Evolutionary conservation across 2,797 vertebrate species (phyloP).

Genomic region (Tamandua tetradactyla): DNA sequence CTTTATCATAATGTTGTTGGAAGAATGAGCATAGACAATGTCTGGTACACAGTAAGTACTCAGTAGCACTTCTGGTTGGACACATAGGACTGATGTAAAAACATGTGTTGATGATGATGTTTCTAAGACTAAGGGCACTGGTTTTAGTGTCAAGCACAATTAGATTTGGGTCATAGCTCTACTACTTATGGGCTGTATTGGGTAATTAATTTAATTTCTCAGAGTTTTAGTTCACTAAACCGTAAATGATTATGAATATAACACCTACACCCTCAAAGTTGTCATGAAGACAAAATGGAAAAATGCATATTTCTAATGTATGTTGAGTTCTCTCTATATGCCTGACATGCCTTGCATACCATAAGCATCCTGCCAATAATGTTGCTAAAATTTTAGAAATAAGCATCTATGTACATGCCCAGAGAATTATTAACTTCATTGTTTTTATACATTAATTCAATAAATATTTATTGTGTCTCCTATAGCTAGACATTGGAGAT

Average conservation of each 20-base stretch:
- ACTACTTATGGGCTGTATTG: background rate
- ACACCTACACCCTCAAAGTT: background rate
- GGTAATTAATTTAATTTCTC: background rate
- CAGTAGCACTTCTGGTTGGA: background rate
- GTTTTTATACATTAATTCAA: background rate
- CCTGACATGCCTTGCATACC: background rate
- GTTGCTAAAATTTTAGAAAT: conserved; percentile 10
- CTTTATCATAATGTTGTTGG: background rate
- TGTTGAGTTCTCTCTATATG: background rate
- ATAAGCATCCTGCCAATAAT: background rate
- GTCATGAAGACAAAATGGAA: conserved; percentile 18
- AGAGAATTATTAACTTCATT: conserved; percentile 6
- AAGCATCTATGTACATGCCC: background rate
- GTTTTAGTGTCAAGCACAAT: background rate
- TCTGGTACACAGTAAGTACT: background rate
- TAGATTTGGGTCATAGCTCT: background rate
- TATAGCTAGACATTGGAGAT: background rate
- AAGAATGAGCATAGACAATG: conserved; percentile 20
- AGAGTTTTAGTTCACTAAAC: conserved; percentile 40
- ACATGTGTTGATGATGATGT: background rate
- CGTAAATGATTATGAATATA: conserved; percentile 4
- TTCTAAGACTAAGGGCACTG: background rate
- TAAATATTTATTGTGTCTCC: background rate
- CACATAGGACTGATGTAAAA: background rate
- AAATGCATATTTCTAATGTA: background rate